phyloP scores from a whole-genome alignment of 2,888 invertebrate species.

The Tridacna gigas region DNA sequence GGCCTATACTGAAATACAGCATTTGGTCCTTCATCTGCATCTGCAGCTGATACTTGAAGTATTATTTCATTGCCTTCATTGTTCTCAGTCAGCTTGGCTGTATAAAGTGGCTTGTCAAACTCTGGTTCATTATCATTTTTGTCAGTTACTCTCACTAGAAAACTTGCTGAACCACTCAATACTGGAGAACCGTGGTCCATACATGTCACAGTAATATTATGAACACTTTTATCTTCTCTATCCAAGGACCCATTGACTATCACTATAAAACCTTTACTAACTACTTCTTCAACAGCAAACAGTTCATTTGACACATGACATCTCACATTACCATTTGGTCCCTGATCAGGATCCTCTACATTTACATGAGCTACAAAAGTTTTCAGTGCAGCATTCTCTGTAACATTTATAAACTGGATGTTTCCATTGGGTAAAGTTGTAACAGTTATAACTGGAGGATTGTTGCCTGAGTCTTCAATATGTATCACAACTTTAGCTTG shows the following conservation, averaged over 20 bases:
- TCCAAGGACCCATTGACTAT: conserved; percentile 85
- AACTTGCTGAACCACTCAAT: conserved; percentile 65
- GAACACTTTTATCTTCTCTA: conserved; percentile 70
- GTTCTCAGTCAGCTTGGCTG: conserved; percentile 72
- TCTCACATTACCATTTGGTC: conserved; percentile 92
- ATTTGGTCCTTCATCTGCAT: conserved; percentile 86
- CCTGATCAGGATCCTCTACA: conserved; percentile 93
- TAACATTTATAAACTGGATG: conserved; percentile 62
- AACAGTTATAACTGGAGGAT: conserved; percentile 89
- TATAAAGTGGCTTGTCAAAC: conserved; percentile 86
- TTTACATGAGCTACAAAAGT: conserved; percentile 90
- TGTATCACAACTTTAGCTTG: conserved; percentile 73
- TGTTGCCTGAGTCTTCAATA: conserved; percentile 95
- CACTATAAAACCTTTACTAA: conserved; percentile 78
- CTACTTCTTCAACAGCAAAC: conserved; percentile 55
- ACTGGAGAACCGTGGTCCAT: conserved; percentile 86
- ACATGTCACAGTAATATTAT: conserved; percentile 85
- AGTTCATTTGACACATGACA: conserved; percentile 65
- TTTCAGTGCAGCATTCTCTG: conserved; percentile 73
- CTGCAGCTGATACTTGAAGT: conserved; percentile 93
- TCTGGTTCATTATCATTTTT: conserved; percentile 97
- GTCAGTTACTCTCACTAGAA: conserved; percentile 88
- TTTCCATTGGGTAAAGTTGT: conserved; percentile 61
- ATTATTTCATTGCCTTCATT: conserved; percentile 86
- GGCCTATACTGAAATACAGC: conserved; percentile 63